phyloP scores from a whole-genome alignment of 1,140 invertebrate genomes.

The Drosophila melanogaster region DNA sequence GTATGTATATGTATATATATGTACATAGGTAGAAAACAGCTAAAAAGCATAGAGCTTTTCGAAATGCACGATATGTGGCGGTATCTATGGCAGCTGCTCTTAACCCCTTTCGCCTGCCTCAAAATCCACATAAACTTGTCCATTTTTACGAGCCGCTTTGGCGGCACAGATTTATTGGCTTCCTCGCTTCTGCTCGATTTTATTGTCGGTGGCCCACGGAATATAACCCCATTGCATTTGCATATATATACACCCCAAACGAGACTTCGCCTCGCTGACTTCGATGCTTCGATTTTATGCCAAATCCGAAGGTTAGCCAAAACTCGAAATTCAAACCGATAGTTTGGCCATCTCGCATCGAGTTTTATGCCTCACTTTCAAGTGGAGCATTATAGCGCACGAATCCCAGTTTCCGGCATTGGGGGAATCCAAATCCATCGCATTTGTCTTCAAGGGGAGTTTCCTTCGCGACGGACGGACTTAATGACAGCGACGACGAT shows the following conservation, averaged over 20 bases:
- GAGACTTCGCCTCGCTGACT: constrained; percentile 6
- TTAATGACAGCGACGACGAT: constrained; percentile 53
- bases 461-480: not conserved
- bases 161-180: constrained; percentile 64
- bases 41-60: constrained; percentile 1
- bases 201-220: constrained; percentile 53
- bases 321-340: constrained; percentile 25
- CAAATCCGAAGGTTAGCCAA: constrained; percentile 51
- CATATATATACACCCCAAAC: constrained; percentile 12
- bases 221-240: constrained; percentile 48
- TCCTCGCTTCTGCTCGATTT: constrained; percentile 54
- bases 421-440: no score
- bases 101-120: not conserved
- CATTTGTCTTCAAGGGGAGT: constrained; percentile 1
- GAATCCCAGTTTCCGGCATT: constrained; percentile 2
- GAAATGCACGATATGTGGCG: constrained; percentile 1
- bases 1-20: no score
- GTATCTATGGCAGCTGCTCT: constrained; percentile 37
- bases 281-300: constrained; percentile 29
- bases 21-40: constrained; percentile 29
- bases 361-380: constrained; percentile 53
- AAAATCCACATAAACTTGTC: constrained; percentile 52
- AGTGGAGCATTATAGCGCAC: constrained; percentile 47
- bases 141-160: constrained; percentile 63
- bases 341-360: constrained; percentile 32